These are phyloP conservation scores for Elysia chlorotica DNA, from an alignment of 1,140 invertebrate species.

Conservation along the genomic window DNA sequence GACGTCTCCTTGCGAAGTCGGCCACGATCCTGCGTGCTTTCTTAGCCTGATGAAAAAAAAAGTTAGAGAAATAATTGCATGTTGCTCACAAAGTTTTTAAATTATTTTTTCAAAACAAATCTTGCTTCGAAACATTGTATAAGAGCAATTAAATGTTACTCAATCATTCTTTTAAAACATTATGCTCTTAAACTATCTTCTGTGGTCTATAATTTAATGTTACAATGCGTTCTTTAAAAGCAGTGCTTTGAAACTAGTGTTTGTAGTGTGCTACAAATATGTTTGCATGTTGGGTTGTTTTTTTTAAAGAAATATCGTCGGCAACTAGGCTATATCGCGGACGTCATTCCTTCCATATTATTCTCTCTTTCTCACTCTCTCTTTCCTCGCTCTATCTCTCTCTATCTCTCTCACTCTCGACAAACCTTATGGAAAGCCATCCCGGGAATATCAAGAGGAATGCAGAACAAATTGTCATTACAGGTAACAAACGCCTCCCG, in stretches of 20 bases:
- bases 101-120: not conserved
- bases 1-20: conserved; percentile 1
- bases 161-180: too few species aligned
- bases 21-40: conserved; percentile 5
- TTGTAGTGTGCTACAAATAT: not conserved
- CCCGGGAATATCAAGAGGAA: conserved; percentile 35
- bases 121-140: not conserved
- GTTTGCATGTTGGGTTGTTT: not conserved
- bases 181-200: too few species aligned
- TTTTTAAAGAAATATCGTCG: too few species aligned
- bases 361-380: too few species aligned
- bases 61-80: not conserved
- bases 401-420: not conserved
- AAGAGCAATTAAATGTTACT: too few species aligned
- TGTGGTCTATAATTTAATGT: not conserved
- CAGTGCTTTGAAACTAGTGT: not conserved
- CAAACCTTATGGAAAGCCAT: conserved; percentile 34
- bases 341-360: too few species aligned
- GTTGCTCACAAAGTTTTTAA: not conserved
- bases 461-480: conserved; percentile 29
- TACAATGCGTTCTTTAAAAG: not conserved
- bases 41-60: not conserved
- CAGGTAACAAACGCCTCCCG: conserved; percentile 22
- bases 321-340: too few species aligned
- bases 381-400: not conserved